Evolutionary conservation across 2,888 invertebrate species (phyloP), one percentile per base, ranked within the genome.

Genomic region (Xestia sexstrigata): DNA sequence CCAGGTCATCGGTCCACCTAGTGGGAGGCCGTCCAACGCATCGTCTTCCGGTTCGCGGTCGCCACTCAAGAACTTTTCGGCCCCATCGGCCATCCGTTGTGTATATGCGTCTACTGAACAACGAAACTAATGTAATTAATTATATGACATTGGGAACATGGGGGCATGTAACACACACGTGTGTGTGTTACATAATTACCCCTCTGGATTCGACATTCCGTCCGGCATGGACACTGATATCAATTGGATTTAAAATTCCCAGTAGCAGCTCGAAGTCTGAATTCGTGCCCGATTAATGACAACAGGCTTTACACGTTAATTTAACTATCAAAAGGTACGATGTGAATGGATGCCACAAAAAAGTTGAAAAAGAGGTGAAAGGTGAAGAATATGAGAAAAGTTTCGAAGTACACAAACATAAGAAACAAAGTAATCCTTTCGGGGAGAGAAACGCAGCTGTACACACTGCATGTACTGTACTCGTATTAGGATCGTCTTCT

Each of bases 401-500:
- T 67, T 52, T 78, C 17, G 35, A 62, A 62, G 30, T 20, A 30
- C 30, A 60, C 17, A 26, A 58, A 58, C 58, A 30, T 30, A 60
- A 30, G 20, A 60, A 30, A 78, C 67, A 49, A 42, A 20, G 13
- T 23, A 62, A 62, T 30, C 30, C 78, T 52, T 62, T 45, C 8
- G 5, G 8, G 2, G 0, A 52, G 42, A 52, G 26, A 23, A 74
- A 42, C 60, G 49, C 77, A 78, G 52, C 79, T 78, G 60, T 52
- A 35, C 26, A 30, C 60, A 42, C 30, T n/a, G 79, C n/a, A n/a
- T n/a, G n/a, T n/a, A n/a, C n/a, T n/a, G n/a, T n/a, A n/a, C n/a
- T n/a, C n/a, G n/a, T 78, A 62, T 67, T 52, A 78, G 62, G 30
- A 52, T 68, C 52, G 35, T 35, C 42, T 63, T 45, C n/a, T 17